These are phyloP conservation scores for Ophion slaviceki DNA, from an alignment of 2,888 invertebrate species.

Conservation along the genomic window DNA sequence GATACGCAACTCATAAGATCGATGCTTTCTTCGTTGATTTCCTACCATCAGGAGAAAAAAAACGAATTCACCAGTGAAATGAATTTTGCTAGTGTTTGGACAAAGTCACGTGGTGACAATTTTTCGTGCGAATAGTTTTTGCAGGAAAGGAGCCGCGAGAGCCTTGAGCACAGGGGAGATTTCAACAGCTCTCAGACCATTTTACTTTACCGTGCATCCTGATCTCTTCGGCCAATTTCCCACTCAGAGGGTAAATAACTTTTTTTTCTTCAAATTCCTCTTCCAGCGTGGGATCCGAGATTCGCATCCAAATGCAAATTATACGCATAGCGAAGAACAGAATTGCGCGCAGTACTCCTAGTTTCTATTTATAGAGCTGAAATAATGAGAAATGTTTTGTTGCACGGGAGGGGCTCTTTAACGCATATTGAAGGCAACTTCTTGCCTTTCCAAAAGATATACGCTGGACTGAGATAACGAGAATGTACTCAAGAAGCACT, in stretches of 20 bases:
- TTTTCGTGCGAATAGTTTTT: conserved; percentile 72
- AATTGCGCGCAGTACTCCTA: background rate
- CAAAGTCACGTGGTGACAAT: conserved; percentile 77
- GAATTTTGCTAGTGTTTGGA: conserved; percentile 76
- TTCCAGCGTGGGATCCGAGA: background rate
- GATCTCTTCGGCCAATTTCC: conserved; percentile 97
- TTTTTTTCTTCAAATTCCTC: background rate
- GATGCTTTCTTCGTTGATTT: background rate
- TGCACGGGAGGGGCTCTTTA: conserved; percentile 41
- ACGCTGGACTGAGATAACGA: conserved; percentile 13
- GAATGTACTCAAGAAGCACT: conserved; percentile 1
- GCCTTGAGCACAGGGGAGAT: conserved; percentile 91
- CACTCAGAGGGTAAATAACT: conserved; percentile 89
- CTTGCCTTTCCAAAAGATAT: background rate
- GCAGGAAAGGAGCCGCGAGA: conserved; percentile 76
- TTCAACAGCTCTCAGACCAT: conserved; percentile 95
- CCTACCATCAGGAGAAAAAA: background rate
- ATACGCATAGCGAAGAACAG: background rate
- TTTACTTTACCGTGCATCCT: conserved; percentile 98
- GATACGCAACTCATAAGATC: background rate
- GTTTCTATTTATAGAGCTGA: conserved; percentile 69
- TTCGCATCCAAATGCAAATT: conserved; percentile 10
- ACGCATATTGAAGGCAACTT: conserved; percentile 55
- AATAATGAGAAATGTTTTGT: conserved; percentile 31
- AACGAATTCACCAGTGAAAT: background rate